These are phyloP conservation scores for Cheilosia soror DNA, from an alignment of 2,888 invertebrate genomes.

Conservation along the genomic window DNA sequence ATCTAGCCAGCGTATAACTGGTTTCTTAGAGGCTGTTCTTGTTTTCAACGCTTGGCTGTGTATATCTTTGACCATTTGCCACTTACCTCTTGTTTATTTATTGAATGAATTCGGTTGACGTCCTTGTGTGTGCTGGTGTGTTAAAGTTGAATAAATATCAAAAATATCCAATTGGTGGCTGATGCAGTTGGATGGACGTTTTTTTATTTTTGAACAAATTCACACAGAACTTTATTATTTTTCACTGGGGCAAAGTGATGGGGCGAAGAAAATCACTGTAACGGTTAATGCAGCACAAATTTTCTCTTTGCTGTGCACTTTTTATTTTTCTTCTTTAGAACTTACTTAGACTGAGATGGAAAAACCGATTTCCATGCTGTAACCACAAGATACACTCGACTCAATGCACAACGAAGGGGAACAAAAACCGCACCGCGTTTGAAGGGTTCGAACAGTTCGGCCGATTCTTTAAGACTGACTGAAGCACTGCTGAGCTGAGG, in stretches of 20 bases:
- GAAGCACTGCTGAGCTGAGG: constrained; percentile 4
- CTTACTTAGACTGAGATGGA: constrained; percentile 10
- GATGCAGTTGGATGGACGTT: not conserved
- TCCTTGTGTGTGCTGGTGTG: constrained; percentile 55
- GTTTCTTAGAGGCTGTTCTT: constrained; percentile 60
- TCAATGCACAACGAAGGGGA: constrained; percentile 27
- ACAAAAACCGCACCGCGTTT: constrained; percentile 37
- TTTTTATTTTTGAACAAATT: constrained; percentile 8
- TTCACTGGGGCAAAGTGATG: constrained; percentile 1
- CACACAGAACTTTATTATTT: constrained; percentile 25
- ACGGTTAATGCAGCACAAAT: constrained; percentile 54
- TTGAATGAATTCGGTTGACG: constrained; percentile 67
- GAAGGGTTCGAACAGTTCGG: constrained; percentile 52
- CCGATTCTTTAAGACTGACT: constrained; percentile 68
- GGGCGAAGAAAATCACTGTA: constrained; percentile 35
- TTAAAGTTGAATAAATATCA: constrained; percentile 43
- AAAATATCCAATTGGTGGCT: constrained; percentile 56
- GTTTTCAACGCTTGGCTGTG: constrained; percentile 17
- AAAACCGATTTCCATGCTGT: constrained; percentile 48
- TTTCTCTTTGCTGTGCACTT: constrained; percentile 43
- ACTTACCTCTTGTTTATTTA: constrained; percentile 67
- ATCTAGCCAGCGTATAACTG: constrained; percentile 53
- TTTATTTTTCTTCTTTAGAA: constrained; percentile 36
- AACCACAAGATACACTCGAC: constrained; percentile 58
- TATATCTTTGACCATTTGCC: constrained; percentile 60